Evolutionary conservation across 1,140 invertebrate species (phyloP), one percentile per base, ranked within the genome.

Genomic region (Archegozetes longisetosus): DNA sequence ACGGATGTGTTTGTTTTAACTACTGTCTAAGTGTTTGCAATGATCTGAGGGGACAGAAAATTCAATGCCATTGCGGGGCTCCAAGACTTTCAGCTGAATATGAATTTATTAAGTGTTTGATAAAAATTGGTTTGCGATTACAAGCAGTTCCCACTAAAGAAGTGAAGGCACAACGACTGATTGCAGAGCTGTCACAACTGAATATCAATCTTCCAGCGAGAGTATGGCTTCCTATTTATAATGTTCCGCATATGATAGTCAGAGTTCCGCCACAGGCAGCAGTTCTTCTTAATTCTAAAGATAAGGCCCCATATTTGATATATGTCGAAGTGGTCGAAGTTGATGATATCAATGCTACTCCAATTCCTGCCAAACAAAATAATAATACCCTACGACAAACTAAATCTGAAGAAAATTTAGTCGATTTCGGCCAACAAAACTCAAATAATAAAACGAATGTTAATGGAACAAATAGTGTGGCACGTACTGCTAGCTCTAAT

Each of bases 231-330:
- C 95, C 95, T 17, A 78, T 97, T 40, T 79, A 84, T 67, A 68
- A 67, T 20, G 71, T 77, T 9, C 79, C 80, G 46, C 86, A 88
- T 76, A 84, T 94, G 69, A 84, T 95, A 64, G 84, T 95, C 32
- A 76, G 89, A 67, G 87, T 95, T 70, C 90, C 93, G 28, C 90
- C 92, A 61, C 88, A 90, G 66, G 85, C 87, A 63, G 89, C 93
- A 51, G 92, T 92, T 55, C 92, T 98, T 50, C 82, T 99, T 54
- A 98, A 99, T 73, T 97, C 92, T 53, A 98, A 98, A 78, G 94
- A 98, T 73, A 98, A 97, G 84, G 91, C 94, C 49, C 95, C 95
- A 0, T 98, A 94, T 71, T 86, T 98, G 68, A 85, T 98, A 66
- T 98, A 97, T 73, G 85, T 96, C 28, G 95, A 98, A 76, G 88